These are phyloP conservation scores for Lithosia quadra DNA, from an alignment of 2,888 invertebrate species.

Conservation along the genomic window DNA sequence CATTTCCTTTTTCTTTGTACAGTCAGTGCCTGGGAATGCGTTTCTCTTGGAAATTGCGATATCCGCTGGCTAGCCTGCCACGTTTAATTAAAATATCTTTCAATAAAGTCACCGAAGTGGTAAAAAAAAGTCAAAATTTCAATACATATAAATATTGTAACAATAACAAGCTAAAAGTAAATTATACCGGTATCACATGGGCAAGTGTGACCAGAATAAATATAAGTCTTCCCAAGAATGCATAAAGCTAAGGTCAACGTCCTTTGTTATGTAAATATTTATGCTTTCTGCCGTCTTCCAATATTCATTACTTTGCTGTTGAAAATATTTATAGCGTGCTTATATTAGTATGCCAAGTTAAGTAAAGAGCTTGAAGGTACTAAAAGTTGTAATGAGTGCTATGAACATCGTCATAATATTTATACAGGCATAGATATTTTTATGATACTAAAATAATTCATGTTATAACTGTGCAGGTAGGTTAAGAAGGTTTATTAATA, in stretches of 20 bases:
- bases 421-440: background rate
- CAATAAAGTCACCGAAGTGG: background rate
- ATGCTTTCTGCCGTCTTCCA: slow-evolving; percentile 1
- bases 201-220: no score
- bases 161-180: background rate
- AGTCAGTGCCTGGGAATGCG: background rate
- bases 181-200: no score
- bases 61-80: background rate
- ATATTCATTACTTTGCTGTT: slow-evolving; percentile 12
- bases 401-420: background rate
- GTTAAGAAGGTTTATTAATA: background rate
- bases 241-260: slow-evolving; percentile 5
- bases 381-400: background rate
- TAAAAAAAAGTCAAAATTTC: no score
- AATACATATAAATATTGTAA: no score
- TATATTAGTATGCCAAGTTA: slow-evolving; percentile 14
- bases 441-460: background rate
- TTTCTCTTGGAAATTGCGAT: background rate
- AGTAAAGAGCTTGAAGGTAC: background rate
- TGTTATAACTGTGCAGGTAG: no score
- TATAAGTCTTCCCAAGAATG: background rate
- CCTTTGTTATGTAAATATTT: slow-evolving; percentile 24
- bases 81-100: background rate
- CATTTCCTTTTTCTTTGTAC: background rate
- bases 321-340: slow-evolving; percentile 20